phyloP scores from a whole-genome alignment of 2,797 vertebrate species.

The Pithecia hirsuta region DNA sequence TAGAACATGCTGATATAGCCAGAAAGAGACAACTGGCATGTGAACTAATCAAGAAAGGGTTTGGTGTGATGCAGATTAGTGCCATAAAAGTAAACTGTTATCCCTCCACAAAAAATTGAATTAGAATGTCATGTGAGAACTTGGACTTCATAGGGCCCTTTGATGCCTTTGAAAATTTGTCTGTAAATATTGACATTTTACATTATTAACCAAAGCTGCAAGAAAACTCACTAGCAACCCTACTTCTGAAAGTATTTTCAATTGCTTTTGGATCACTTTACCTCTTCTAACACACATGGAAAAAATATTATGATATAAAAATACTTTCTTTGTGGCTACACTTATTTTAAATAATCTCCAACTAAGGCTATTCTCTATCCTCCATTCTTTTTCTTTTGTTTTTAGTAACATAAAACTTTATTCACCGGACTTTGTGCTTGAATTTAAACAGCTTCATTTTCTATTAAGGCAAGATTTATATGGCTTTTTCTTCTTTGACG shows the following conservation, averaged over 20 bases:
- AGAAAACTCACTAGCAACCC: constrained; percentile 9
- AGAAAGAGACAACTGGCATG: not conserved
- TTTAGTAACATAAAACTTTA: not conserved
- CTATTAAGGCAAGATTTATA: not conserved
- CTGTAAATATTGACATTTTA: constrained; percentile 47
- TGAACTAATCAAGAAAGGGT: not conserved
- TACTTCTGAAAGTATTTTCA: not conserved
- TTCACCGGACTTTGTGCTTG: not conserved
- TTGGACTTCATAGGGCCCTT: not conserved
- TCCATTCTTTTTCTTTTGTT: not conserved
- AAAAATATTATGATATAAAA: not conserved
- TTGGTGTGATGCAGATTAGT: not conserved
- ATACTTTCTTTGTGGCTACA: not conserved
- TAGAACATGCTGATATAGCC: not conserved
- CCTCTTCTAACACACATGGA: not conserved
- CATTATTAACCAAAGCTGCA: not conserved
- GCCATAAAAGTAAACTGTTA: not conserved
- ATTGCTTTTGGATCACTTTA: not conserved
- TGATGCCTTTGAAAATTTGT: not conserved
- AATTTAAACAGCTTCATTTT: not conserved
- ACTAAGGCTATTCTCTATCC: not conserved
- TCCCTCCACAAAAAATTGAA: not conserved
- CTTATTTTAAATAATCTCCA: constrained; percentile 6
- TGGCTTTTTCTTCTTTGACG: constrained; percentile 11
- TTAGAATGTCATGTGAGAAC: not conserved